phyloP scores from a whole-genome alignment of 2,888 invertebrate species.

The Hemaris fuciformis region DNA sequence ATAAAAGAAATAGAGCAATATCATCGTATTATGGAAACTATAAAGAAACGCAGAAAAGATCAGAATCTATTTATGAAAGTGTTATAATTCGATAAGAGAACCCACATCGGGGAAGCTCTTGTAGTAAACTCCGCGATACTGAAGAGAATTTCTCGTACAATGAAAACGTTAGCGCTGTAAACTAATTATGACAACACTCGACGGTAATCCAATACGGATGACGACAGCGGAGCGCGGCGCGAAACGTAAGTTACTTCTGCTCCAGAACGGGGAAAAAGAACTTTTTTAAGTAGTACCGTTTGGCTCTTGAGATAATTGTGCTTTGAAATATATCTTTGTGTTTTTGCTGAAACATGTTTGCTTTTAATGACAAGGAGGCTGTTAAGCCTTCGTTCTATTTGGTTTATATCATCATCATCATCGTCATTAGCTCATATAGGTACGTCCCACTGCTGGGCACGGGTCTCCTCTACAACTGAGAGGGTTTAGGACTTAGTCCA shows the following conservation, averaged over 20 bases:
- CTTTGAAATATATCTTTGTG: too few relatives aligned
- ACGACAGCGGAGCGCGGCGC: slow-evolving; percentile 6
- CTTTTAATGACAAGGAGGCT: too few relatives aligned
- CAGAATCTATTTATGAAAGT: neutral
- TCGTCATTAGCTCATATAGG: too few relatives aligned
- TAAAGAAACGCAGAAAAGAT: neutral
- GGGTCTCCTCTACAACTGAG: too few relatives aligned
- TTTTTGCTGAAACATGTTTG: too few relatives aligned
- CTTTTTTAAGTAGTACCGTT: neutral
- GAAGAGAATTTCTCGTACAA: slow-evolving; percentile 18
- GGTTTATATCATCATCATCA: too few relatives aligned
- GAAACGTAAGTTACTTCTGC: neutral
- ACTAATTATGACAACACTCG: slow-evolving; percentile 39
- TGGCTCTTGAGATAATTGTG: too few relatives aligned
- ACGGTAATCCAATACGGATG: slow-evolving; percentile 34
- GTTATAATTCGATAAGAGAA: neutral
- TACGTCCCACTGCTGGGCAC: too few relatives aligned
- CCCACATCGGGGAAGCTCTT: slow-evolving; percentile 16
- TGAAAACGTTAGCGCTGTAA: slow-evolving; percentile 39
- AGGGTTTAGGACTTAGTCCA: too few relatives aligned
- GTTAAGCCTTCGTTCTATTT: too few relatives aligned
- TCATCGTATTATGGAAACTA: too few relatives aligned
- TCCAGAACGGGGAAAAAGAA: neutral
- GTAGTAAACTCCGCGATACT: slow-evolving; percentile 26
- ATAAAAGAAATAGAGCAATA: too few relatives aligned